Evolutionary conservation across 30 jellyfish, hydroid and myxozoan species (phyloP).

Genomic region (Mastigias papua): DNA sequence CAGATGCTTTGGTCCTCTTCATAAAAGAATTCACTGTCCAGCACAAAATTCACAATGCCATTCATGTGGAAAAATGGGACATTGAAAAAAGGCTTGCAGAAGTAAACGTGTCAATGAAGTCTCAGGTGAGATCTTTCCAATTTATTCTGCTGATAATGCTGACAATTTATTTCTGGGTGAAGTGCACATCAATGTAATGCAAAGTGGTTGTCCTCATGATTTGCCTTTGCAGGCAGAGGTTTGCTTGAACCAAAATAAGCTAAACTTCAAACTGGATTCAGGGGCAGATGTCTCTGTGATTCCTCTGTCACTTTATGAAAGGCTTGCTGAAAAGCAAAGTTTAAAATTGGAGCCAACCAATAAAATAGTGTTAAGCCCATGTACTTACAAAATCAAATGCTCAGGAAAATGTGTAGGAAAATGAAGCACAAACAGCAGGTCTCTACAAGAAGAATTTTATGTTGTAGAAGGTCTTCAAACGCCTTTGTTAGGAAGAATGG

Average conservation of each 20-base stretch:
- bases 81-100: constrained; percentile 39
- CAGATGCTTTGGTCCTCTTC: constrained; percentile 35
- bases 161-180: constrained; percentile 44
- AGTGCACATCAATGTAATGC: constrained; percentile 24
- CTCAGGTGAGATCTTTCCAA: constrained; percentile 47
- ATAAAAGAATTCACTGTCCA: constrained; percentile 31
- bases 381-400: constrained; percentile 25
- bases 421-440: constrained; percentile 24
- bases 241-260: constrained; percentile 52
- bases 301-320: constrained; percentile 36
- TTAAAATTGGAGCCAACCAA: constrained; percentile 53
- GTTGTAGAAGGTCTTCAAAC: constrained; percentile 38
- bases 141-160: constrained; percentile 22
- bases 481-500: constrained; percentile 30
- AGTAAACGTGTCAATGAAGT: constrained; percentile 27
- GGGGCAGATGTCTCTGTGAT: too few species aligned
- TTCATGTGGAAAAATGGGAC: too few species aligned
- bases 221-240: constrained; percentile 63
- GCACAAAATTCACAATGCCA: constrained; percentile 31
- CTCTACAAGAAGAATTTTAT: constrained; percentile 22
- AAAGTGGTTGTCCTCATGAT: constrained; percentile 46
- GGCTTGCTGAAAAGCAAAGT: constrained; percentile 49
- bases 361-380: constrained; percentile 13
- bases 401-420: constrained; percentile 20
- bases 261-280: constrained; percentile 41